Evolutionary conservation across 2,113 vertebrate species (phyloP), one percentile per base, ranked within the genome.

Genomic region (Morone saxatilis): DNA sequence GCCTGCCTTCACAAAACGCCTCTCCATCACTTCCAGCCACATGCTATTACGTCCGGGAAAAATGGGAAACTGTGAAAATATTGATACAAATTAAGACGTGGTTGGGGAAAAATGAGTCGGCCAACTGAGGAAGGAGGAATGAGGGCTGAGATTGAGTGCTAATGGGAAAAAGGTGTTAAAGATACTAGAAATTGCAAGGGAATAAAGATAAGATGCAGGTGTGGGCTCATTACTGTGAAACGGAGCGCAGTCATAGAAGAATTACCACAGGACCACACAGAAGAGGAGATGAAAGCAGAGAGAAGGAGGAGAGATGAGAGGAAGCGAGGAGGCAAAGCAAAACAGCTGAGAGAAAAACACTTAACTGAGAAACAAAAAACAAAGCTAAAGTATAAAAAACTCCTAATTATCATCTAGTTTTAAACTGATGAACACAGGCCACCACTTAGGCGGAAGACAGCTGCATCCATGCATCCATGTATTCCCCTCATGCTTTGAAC

Each of bases 1-100:
- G 93, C 93, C 93, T 91, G 91, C 91, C 92, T 87, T 91, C 89
- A 89, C 91, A 91, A 88, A 91, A 91, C 51, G 8, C 73, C 63
- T 69, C 90, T 84, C 90, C 85, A 89, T 83, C 81, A 87, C 93
- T 95, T 91, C 93, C 78, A 89, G 86, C 75, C 87, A 0, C 91
- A 92, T 78, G 92, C 87, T 90, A 94, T 92, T 91, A 81, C 38
- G 48, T 69, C 51, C 59, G 76, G 79, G 87, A 90, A 96, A 90
- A 94, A 86, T 62, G 73, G 76, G 63, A 93, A 93, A 94, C 93
- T 90, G 87, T 89, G 67, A 94, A 96, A 96, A 95, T 95, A 95
- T 95, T 95, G 91, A 95, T 95, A 90, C 89, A 94, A 96, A 95
- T 92, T 78, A 94, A 94, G 94, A 91, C 70, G 81, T 19, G 80